These are phyloP conservation scores for Falco punctatus DNA, from an alignment of 2,113 vertebrate species.

Conservation along the genomic window DNA sequence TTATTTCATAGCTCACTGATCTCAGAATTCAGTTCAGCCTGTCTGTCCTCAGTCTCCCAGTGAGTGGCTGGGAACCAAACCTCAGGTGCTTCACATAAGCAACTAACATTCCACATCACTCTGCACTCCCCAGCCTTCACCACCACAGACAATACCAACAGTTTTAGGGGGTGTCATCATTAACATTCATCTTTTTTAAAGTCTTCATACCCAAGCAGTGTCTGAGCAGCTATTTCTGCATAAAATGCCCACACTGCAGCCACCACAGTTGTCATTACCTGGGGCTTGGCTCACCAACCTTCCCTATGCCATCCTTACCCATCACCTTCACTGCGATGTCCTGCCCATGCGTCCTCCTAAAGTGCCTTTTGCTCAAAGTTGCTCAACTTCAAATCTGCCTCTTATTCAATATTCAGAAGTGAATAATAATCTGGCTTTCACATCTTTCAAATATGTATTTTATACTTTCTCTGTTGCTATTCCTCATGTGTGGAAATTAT, in stretches of 20 bases:
- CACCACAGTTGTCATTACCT: fast-evolving
- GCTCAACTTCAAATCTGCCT: not conserved
- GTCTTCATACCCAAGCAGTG: not conserved
- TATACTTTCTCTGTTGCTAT: not conserved
- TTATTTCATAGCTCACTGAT: not conserved
- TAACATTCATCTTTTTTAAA: not conserved
- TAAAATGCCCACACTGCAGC: not conserved
- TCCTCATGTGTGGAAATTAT: not conserved
- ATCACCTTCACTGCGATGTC: not conserved
- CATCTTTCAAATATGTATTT: not conserved
- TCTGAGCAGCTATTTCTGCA: not conserved
- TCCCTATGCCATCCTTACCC: not conserved
- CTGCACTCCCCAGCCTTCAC: not conserved
- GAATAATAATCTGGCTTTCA: not conserved
- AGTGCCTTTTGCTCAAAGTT: not conserved
- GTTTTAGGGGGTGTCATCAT: not conserved
- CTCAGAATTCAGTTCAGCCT: not conserved
- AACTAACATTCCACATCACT: fast-evolving
- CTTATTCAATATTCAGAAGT: not conserved
- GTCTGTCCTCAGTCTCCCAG: not conserved
- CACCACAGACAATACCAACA: not conserved
- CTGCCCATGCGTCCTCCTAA: fast-evolving
- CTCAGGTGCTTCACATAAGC: not conserved
- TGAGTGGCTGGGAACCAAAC: not conserved
- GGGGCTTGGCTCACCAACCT: not conserved